Evolutionary conservation across 2,113 vertebrate genomes (phyloP).

Genomic region (Mungos mungo): DNA sequence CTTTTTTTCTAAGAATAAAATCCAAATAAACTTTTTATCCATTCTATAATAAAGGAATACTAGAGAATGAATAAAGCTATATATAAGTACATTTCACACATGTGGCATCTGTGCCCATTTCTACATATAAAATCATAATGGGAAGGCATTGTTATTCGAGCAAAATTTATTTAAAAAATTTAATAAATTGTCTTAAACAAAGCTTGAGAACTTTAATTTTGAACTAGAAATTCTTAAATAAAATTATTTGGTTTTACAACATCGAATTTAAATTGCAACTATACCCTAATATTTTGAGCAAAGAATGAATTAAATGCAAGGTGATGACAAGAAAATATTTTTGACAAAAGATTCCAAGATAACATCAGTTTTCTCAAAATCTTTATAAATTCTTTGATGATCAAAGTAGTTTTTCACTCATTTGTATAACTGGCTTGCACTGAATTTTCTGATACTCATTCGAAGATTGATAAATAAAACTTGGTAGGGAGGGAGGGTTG

Average conservation of each 20-base stretch:
- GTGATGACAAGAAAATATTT: not conserved
- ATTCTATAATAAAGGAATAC: not conserved
- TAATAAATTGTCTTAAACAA: not conserved
- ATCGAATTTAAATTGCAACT: not conserved
- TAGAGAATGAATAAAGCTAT: constrained; percentile 2
- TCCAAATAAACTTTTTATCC: constrained; percentile 28
- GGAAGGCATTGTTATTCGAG: not conserved
- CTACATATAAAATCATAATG: not conserved
- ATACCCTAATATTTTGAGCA: not conserved
- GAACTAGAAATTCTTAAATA: not conserved
- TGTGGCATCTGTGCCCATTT: not conserved
- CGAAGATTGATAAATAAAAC: not conserved
- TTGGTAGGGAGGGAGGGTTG: not conserved
- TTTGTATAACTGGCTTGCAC: not conserved
- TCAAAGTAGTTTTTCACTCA: not conserved
- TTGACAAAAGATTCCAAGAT: not conserved
- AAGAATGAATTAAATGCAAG: not conserved
- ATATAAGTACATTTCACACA: not conserved
- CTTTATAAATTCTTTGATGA: not conserved
- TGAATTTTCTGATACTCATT: not conserved
- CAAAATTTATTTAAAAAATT: not conserved
- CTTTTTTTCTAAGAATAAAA: constrained; percentile 48
- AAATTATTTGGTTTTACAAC: not conserved
- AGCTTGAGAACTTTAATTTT: not conserved
- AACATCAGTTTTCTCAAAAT: not conserved